Percentiles rank a stretch among this genome's conserved stretches.
Conservation (phyloP, 1,140 invertebrate genomes). For the Geopemphigus sp. region DNA sequence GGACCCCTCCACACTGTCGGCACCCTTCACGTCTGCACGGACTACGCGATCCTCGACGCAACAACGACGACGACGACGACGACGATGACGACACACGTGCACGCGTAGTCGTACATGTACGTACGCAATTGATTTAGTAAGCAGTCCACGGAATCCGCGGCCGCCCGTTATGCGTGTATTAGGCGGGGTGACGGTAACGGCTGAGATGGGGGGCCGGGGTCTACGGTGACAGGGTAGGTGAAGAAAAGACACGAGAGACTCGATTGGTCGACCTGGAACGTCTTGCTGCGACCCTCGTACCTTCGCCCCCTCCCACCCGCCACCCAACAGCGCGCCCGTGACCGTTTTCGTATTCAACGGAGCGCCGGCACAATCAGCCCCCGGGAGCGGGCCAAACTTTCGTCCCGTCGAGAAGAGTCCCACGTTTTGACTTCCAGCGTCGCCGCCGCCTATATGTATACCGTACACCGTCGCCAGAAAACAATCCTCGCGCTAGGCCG, state of each 20-base stretch:
- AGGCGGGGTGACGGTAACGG: too few relatives aligned
- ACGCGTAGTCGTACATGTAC: not conserved
- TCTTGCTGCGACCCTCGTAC: not conserved
- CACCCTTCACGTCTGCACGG: not conserved
- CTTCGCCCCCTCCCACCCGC: too few relatives aligned
- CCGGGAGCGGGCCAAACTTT: constrained; percentile 42
- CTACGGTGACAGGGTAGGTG: too few relatives aligned
- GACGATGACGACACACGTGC: not conserved
- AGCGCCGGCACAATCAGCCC: constrained; percentile 42
- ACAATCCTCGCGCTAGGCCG: not conserved
- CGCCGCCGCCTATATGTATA: too few relatives aligned
- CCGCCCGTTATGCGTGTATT: not conserved
- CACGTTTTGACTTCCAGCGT: constrained; percentile 22
- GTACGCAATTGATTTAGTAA: constrained; percentile 46
- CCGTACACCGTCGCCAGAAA: too few relatives aligned
- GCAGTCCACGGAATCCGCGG: constrained; percentile 43
- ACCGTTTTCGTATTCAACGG: constrained; percentile 42
- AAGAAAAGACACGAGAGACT: constrained; percentile 16
- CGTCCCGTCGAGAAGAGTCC: constrained; percentile 6
- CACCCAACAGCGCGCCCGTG: too few relatives aligned
- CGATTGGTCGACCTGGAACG: constrained; percentile 36
- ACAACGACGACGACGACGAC: too few relatives aligned
- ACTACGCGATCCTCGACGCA: too few relatives aligned
- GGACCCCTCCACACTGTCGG: too few relatives aligned
- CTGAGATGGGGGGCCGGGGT: too few relatives aligned